Evolutionary conservation across 64 coral and sea anemone species (phyloP), one percentile per base, ranked within the genome.

Genomic region (Catalaphyllia jardinei): DNA sequence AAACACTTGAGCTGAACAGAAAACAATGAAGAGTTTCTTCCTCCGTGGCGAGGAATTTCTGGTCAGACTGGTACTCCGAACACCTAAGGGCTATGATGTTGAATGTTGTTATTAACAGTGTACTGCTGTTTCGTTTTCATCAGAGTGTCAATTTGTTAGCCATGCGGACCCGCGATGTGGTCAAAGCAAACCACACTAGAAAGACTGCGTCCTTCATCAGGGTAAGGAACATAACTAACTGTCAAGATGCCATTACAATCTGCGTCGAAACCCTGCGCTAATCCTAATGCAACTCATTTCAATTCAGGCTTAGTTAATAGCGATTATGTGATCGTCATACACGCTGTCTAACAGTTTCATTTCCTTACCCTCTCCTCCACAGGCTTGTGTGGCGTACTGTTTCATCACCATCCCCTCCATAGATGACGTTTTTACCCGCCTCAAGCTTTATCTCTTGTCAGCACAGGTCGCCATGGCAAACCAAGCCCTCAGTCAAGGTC

Each of bases 401-500:
- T 98, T 98, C 33, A 98, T 98, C 35, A 98, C 96, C 29, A 98
- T 98, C 63, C 96, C 96, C 18, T 98, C 96, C 60, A 98, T 98
- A 64, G 38, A 92, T 54, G 96, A 95, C 62, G 63, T 98, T 16
- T 93, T 98, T 29, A 93, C 88, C 0, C 91, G 93, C 39, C 93
- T 98, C 17, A 94, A 93, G n/a, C 69, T 98, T 11, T 98, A 98
- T 71, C 90, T 98, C 52, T 74, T 84, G 52, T 98, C 96, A 55
- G 96, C 93, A 1, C 93, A 98, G 76, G 96, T 98, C 2, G 93
- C 96, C 22, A 90, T 98, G 84, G 93, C 96, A 25, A 98, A 98
- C 33, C 96, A 98, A 81, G 96, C 96, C 20, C 91, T 98, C 28
- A 98, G 96, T 91, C 96, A 98, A 76, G 96, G 96, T 94, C 67